A percentile compares a stretch with the other conserved stretches of the same genome.
Evolutionary conservation across 35 echinoderm and acorn worm genomes (phyloP).

Genomic region (Patiria miniata): DNA sequence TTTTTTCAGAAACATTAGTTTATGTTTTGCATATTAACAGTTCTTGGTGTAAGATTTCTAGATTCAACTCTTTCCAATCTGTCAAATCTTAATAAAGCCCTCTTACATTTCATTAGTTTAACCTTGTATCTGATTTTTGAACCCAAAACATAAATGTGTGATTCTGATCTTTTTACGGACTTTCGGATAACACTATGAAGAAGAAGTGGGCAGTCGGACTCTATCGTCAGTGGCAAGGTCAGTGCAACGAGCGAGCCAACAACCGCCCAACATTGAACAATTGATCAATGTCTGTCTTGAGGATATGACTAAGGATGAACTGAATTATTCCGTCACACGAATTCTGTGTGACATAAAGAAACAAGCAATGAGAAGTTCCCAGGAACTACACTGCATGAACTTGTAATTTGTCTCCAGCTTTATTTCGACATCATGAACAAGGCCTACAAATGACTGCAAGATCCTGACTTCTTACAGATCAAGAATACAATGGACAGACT

Average conservation of each 20-base stretch:
- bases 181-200: constrained; percentile 4
- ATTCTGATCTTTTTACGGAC: constrained; percentile 1
- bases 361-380: constrained; percentile 4
- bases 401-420: constrained; percentile 29
- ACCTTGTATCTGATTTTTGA: not conserved
- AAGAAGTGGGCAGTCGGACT: constrained; percentile 29
- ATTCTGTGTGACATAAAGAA: constrained; percentile 26
- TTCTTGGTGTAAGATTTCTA: not conserved
- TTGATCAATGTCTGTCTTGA: constrained; percentile 8
- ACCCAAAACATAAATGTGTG: not conserved
- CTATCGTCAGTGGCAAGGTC: not conserved
- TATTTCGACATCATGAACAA: constrained; percentile 1
- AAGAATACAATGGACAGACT: constrained; percentile 23
- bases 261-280: constrained; percentile 8
- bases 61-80: too few relatives aligned
- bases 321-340: constrained; percentile 29
- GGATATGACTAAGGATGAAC: constrained; percentile 37
- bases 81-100: not conserved
- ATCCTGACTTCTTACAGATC: constrained; percentile 11
- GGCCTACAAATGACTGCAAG: not conserved
- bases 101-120: not conserved
- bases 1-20: too few relatives aligned
- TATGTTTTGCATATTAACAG: not conserved
- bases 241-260: not conserved
- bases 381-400: constrained; percentile 24